These are phyloP conservation scores for Pristionchus japonicus DNA, from an alignment of 2,888 invertebrate genomes.

Conservation along the genomic window DNA sequence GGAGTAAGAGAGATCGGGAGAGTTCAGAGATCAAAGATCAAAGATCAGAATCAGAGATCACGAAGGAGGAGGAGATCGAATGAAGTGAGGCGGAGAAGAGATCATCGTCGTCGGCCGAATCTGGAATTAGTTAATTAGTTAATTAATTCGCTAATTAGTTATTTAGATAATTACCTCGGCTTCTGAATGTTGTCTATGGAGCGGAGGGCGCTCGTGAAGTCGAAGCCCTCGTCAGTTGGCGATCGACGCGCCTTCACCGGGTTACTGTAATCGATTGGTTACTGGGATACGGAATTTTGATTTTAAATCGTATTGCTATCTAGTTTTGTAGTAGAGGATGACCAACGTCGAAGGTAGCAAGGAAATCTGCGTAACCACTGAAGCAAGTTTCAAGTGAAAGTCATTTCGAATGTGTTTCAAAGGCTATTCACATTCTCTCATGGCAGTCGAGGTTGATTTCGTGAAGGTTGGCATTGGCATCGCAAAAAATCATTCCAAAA, in stretches of 20 bases:
- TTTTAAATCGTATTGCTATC: too few relatives aligned
- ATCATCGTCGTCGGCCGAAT: conserved; percentile 36
- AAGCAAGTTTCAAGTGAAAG: too few relatives aligned
- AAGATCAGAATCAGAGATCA: not conserved
- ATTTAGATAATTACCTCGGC: conserved; percentile 26
- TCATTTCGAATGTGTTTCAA: too few relatives aligned
- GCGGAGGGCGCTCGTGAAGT: conserved; percentile 43
- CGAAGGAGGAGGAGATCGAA: too few relatives aligned
- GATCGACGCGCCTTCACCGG: conserved; percentile 44
- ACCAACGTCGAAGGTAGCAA: too few relatives aligned
- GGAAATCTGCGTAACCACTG: too few relatives aligned
- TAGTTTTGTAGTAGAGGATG: too few relatives aligned
- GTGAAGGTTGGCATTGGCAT: too few relatives aligned
- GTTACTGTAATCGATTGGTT: not conserved
- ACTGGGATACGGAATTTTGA: not conserved
- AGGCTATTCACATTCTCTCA: too few relatives aligned
- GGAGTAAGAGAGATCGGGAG: not conserved
- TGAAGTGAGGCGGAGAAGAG: not conserved
- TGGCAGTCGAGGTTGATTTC: too few relatives aligned
- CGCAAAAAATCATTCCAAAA: too few relatives aligned
- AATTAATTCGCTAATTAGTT: not conserved
- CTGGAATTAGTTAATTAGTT: not conserved
- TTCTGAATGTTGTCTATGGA: conserved; percentile 49
- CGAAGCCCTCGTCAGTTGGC: not conserved
- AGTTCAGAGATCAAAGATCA: not conserved